Evolutionary conservation across 2,113 vertebrate genomes (phyloP).

Genomic region (Climacteris rufus): DNA sequence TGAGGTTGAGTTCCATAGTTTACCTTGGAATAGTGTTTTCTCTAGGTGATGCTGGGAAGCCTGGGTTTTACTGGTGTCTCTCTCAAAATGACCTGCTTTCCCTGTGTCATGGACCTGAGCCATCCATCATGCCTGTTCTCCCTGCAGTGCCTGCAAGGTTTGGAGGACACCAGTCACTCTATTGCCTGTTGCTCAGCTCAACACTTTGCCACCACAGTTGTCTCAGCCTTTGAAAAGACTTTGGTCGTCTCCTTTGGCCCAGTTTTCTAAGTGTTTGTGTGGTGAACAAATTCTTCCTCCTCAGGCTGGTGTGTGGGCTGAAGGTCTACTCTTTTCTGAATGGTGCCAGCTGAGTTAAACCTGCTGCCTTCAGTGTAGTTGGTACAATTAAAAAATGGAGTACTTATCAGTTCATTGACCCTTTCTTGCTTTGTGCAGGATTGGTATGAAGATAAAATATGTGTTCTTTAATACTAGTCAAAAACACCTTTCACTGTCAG

Average conservation of each 20-base stretch:
- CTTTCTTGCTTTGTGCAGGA: background rate
- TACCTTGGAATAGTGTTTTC: background rate
- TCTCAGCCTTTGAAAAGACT: background rate
- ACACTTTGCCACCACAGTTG: background rate
- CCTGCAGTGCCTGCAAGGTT: accelerated
- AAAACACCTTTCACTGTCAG: background rate
- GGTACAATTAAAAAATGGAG: background rate
- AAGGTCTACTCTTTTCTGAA: background rate
- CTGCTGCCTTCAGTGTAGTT: background rate
- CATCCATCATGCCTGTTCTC: background rate
- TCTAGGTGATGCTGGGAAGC: background rate
- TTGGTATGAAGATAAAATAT: background rate
- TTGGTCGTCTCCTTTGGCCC: background rate
- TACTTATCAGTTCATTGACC: background rate
- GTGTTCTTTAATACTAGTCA: background rate
- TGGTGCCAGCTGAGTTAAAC: background rate
- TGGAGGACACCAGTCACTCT: accelerated
- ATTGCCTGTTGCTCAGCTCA: background rate
- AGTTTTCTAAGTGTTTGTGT: background rate
- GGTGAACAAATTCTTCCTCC: background rate
- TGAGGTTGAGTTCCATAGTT: background rate
- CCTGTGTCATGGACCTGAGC: background rate
- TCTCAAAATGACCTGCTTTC: background rate
- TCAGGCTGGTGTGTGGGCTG: background rate
- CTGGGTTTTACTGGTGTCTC: background rate